Base-by-base conservation (phyloP, 2,888 invertebrate genomes). In the Pedicia rivosa region DNA sequence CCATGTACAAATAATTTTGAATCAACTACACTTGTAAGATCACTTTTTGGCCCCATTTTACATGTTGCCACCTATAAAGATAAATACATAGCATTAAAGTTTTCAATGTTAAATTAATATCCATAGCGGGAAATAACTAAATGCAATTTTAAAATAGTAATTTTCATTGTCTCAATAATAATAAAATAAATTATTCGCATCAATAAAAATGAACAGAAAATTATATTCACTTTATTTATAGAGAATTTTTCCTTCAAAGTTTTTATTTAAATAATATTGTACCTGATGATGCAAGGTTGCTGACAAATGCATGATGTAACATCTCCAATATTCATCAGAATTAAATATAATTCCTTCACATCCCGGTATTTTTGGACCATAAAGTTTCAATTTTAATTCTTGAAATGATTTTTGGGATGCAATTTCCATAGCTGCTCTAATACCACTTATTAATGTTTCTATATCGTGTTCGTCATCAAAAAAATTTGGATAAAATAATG, bases 211-310 rank as follows among this genome's bases (percentile, higher is more conserved):
- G n/a, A n/a, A n/a, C n/a, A n/a, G n/a, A n/a, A n/a, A n/a, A n/a
- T n/a, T n/a, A n/a, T n/a, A n/a, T n/a, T n/a, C n/a, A n/a, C n/a
- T n/a, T n/a, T n/a, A n/a, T n/a, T n/a, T n/a, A n/a, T n/a, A n/a
- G n/a, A n/a, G n/a, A n/a, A n/a, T n/a, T n/a, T n/a, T n/a, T n/a
- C n/a, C n/a, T n/a, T n/a, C n/a, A n/a, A n/a, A n/a, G n/a, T n/a
- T n/a, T n/a, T n/a, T n/a, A n/a, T n/a, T n/a, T n/a, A n/a, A n/a
- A n/a, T n/a, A n/a, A n/a, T n/a, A n/a, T n/a, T n/a, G n/a, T n/a
- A n/a, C 69, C 47, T 74, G 72, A 51, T 78, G 78, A 51, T 79
- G 78, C 38, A 79, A 71, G 2, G 77, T 78, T 43, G 74, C 70
- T 0, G 76, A 72, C 43, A 77, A 67, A 56, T 72, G 70, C 39